These are phyloP conservation scores for Leptopilina syphax DNA, from an alignment of 2,888 invertebrate genomes.

Conservation along the genomic window DNA sequence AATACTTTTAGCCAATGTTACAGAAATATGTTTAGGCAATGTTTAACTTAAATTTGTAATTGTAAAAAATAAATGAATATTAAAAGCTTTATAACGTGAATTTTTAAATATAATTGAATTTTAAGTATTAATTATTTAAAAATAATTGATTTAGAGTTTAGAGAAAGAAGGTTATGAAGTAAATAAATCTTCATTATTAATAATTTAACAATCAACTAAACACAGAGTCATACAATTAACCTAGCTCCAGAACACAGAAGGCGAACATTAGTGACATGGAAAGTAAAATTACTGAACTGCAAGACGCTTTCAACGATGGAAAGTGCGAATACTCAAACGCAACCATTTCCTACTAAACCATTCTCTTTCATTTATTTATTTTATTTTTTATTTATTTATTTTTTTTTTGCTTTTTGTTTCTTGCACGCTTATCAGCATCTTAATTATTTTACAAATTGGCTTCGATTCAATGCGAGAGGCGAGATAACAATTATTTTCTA, in stretches of 20 bases:
- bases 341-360: slow-evolving; percentile 32
- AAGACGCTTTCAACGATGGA: slow-evolving; percentile 27
- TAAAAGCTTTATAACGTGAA: no score
- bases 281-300: slow-evolving; percentile 21
- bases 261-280: slow-evolving; percentile 22
- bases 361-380: not conserved
- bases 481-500: not conserved
- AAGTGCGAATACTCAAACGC: slow-evolving; percentile 39
- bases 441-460: slow-evolving; percentile 17
- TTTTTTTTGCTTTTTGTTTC: not conserved
- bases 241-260: not conserved
- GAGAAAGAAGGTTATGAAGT: no score
- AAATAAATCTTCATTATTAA: no score
- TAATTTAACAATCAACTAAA: no score
- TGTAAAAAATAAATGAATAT: no score
- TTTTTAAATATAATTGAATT: no score
- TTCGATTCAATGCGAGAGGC: not conserved
- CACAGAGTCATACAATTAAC: not conserved
- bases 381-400: no score
- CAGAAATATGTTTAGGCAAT: no score
- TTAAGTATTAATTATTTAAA: no score
- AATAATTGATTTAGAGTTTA: no score
- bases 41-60: no score
- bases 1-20: no score
- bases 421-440: not conserved